Base-by-base conservation (phyloP, 2,888 invertebrate species). In the Ypsolopha scabrella region DNA sequence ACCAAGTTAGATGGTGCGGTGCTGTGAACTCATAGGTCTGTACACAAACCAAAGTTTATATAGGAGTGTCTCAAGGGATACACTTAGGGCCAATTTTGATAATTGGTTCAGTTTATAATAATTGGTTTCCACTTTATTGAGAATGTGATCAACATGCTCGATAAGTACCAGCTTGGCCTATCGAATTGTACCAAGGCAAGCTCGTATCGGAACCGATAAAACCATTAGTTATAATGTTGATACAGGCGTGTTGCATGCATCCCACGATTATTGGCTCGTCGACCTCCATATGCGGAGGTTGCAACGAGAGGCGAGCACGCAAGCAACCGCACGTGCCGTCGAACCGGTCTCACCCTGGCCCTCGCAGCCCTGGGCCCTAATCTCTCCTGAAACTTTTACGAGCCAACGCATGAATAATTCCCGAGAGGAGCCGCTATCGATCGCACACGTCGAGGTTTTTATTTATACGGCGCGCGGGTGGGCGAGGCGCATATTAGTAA, bases 401-500 rank as follows among this genome's bases (percentile, higher is more conserved):
- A 75, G 69, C 71, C 73, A 72, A 80, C 81, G 82, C 82, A 83
- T 83, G 80, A 83, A 85, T 83, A 81, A 82, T 85, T 85, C 83
- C 83, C 85, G 79, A 81, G 82, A 83, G 85, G 76, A 82, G 51
- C 74, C 70, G 79, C 80, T 83, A 86, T 86, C 83, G 86, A 86
- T 86, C 86, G 86, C 85, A 85, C 80, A 85, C 86, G 80, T 83
- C 79, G 79, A 78, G 75, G 80, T 86, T 85, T 85, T 85, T 85
- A 86, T 86, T 83, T 82, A 83, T 85, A 81, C 83, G 81, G 76
- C 81, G 52, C 35, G 81, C 82, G 24, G 24, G 24, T 24, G 24
- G 82, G 80, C 80, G 85, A 83, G 82, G 82, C 79, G 82, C 80
- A 80, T 86, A 85, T 85, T 85, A 83, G 85, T 85, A 83, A 85